Evolutionary conservation across 2,797 vertebrate species (phyloP).

Genomic region (Urocyon cinereoargenteus): DNA sequence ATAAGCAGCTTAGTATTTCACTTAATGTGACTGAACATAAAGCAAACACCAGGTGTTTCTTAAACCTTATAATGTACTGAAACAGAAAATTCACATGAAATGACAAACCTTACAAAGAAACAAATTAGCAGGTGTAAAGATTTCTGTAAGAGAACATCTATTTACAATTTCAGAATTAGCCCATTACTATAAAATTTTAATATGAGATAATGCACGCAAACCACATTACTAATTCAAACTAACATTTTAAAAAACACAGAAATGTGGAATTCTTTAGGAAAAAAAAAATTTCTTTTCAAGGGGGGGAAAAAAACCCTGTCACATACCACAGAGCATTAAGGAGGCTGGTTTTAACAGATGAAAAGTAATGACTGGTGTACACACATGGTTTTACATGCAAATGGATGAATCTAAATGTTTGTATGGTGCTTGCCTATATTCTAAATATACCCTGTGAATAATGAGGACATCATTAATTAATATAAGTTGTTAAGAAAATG

Average conservation of each 20-base stretch:
- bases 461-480: constrained; percentile 16
- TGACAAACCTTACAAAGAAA: constrained; percentile 40
- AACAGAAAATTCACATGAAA: constrained; percentile 68
- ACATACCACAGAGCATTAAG: not conserved
- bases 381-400: not conserved
- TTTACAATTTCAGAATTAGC: constrained; percentile 22
- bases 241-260: constrained; percentile 37
- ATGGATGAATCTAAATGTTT: not conserved
- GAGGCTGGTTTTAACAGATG: not conserved
- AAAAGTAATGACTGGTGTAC: not conserved
- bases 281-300: not conserved
- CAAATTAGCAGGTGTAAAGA: constrained; percentile 71
- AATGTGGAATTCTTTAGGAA: not conserved
- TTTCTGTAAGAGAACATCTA: not conserved
- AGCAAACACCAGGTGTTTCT: constrained; percentile 68
- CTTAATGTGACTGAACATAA: constrained; percentile 8
- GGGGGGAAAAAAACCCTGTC: not conserved
- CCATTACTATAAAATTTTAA: not conserved
- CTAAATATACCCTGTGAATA: constrained; percentile 23
- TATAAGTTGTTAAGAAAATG: constrained; percentile 36
- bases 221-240: not conserved
- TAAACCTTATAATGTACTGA: not conserved
- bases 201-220: not conserved
- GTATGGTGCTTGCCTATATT: not conserved
- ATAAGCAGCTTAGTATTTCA: constrained; percentile 26